phyloP scores from a whole-genome alignment of 1,140 invertebrate genomes.

The Sycophila sp. region DNA sequence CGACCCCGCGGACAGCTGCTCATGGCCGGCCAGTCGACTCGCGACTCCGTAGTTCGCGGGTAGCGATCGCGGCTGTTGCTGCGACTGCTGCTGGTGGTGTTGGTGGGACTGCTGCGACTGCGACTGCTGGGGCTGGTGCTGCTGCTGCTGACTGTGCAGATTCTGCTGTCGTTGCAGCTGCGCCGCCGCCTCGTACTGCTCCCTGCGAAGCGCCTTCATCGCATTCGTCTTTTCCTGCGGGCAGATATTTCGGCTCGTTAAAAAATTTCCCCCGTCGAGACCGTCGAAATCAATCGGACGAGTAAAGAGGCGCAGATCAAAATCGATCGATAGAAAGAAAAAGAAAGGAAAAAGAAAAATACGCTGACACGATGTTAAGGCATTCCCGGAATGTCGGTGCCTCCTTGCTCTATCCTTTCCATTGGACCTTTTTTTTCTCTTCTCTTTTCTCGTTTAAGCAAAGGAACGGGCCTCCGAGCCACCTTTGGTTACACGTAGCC shows the following conservation, averaged over 20 bases:
- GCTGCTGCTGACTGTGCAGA: conserved; percentile 52
- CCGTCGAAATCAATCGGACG: no score
- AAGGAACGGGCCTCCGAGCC: neutral
- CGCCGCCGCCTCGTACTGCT: conserved; percentile 62
- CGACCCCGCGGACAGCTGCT: neutral
- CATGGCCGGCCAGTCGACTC: neutral
- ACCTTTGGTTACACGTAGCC: neutral
- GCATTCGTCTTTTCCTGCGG: conserved; percentile 71
- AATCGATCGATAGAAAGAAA: no score
- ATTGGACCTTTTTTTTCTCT: neutral
- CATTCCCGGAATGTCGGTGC: conserved; percentile 11
- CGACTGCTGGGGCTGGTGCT: conserved; percentile 36
- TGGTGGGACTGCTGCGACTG: conserved; percentile 39
- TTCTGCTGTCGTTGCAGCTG: conserved; percentile 56
- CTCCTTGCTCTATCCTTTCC: no score
- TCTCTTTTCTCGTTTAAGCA: neutral
- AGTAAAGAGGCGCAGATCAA: no score
- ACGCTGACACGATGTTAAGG: no score
- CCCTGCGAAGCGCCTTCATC: conserved; percentile 64
- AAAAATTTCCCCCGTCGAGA: no score
- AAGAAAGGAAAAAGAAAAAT: no score
- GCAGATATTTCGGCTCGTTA: no score
- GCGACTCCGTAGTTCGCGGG: neutral
- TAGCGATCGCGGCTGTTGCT: neutral
- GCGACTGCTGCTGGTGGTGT: neutral